Evolutionary conservation across 2,888 invertebrate species (phyloP), one percentile per base, ranked within the genome.

Genomic region (Patella caerulea): DNA sequence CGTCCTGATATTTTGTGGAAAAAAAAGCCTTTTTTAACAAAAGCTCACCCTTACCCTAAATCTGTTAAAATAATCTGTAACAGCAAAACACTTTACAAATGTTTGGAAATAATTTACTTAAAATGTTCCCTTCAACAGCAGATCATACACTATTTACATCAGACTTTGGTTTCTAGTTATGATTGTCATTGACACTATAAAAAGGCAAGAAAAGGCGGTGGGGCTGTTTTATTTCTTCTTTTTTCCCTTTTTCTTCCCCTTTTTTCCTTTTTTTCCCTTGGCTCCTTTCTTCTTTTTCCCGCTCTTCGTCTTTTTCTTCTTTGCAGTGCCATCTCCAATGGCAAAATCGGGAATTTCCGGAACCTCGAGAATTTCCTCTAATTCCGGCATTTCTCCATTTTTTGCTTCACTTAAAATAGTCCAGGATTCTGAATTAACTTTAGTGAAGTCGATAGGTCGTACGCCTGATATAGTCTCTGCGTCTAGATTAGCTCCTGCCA

Each of bases 321-420:
- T 82, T 24, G 75, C 78, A 5, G 83, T 83, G 12, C 84, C 87
- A 65, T 82, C 86, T 14, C 84, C 85, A 19, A 87, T 79, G 34
- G 85, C 78, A 54, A 80, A 86, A 56, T 85, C 86, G 0, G 87
- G 86, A 17, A 87, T 86, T 74, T 87, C 88, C 29, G 79, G 83
- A 19, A 85, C 82, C 76, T 86, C 86, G 19, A 86, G 85, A 7
- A 83, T 74, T 77, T 85, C 85, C 11, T 85, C 83, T 12, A 85
- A 78, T 75, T 86, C 86, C 9, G 89, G 89, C 83, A 88, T 79
- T 15, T 86, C 84, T 7, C 87, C 88, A 65, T 82, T 75, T 69
- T 79, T 72, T 2, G 87, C 87, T 59, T 85, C 85, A n/a, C 79
- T 81, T 7, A 87, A 79, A 45, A 89, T 74, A 15, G 80, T 78